Evolutionary conservation across 2,797 vertebrate species (phyloP).

Genomic region (Coracias cyanogaster): DNA sequence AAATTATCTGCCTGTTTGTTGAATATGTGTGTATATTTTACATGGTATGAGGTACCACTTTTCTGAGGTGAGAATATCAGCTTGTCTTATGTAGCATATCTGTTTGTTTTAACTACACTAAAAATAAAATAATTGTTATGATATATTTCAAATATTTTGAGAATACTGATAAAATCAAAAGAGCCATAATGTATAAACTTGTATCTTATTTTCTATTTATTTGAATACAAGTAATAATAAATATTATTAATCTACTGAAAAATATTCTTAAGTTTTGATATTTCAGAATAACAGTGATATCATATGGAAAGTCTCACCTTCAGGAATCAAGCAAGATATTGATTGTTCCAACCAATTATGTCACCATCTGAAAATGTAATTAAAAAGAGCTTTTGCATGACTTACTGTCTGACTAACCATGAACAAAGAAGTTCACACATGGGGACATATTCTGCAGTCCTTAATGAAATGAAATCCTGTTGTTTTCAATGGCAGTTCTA

Average conservation of each 20-base stretch:
- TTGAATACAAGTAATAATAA: neutral
- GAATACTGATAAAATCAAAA: neutral
- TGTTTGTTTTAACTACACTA: neutral
- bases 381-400: slow-evolving; percentile 61
- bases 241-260: neutral
- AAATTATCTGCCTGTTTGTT: neutral
- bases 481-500: slow-evolving; percentile 48
- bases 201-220: neutral
- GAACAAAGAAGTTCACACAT: slow-evolving; percentile 36
- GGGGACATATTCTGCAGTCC: slow-evolving; percentile 7
- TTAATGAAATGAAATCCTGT: slow-evolving; percentile 58
- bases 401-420: slow-evolving; percentile 58
- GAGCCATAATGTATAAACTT: neutral
- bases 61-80: neutral
- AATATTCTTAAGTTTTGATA: neutral
- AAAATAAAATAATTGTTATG: neutral
- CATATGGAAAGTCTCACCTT: slow-evolving; percentile 16
- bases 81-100: neutral
- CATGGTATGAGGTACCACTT: neutral
- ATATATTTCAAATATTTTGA: neutral
- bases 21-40: neutral
- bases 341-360: slow-evolving; percentile 43
- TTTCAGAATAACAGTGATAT: neutral
- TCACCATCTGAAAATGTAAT: slow-evolving; percentile 61
- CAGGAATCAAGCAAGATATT: slow-evolving; percentile 28